A percentile compares a stretch with the other conserved stretches of the same genome.
phyloP scores from a whole-genome alignment of 2,797 vertebrate genomes.

The Hoplostethus atlanticus region DNA sequence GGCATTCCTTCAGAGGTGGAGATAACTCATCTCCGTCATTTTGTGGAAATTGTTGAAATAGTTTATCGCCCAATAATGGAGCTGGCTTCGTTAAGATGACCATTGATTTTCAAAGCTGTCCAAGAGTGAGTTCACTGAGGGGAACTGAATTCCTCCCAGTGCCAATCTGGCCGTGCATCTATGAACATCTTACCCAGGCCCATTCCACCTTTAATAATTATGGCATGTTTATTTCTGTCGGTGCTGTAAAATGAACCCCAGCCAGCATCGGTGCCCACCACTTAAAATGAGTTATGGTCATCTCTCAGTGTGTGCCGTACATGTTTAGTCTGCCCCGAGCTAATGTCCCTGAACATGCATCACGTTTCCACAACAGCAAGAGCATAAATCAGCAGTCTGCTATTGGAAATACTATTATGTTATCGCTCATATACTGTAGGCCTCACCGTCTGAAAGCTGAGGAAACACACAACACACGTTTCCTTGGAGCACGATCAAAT shows the following conservation, averaged over 20 bases:
- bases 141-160: too few relatives aligned
- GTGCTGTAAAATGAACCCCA: constrained; percentile 40
- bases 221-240: constrained; percentile 60
- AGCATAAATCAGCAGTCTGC: constrained; percentile 33
- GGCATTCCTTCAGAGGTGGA: not conserved
- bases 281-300: constrained; percentile 58
- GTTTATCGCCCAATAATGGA: not conserved
- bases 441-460: not conserved
- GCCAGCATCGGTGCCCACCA: constrained; percentile 45
- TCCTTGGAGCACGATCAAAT: too few relatives aligned
- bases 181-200: constrained; percentile 13
- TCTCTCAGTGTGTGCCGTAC: constrained; percentile 25
- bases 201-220: constrained; percentile 55
- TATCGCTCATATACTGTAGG: not conserved
- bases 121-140: too few relatives aligned
- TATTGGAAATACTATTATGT: not conserved
- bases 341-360: constrained; percentile 51
- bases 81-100: too few relatives aligned
- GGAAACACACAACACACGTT: too few relatives aligned
- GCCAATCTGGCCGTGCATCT: not conserved
- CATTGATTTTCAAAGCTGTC: too few relatives aligned
- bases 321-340: constrained; percentile 74
- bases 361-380: constrained; percentile 18
- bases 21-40: too few relatives aligned
- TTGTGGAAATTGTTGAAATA: too few relatives aligned